phyloP scores from a whole-genome alignment of 2,797 vertebrate species.

The Ambastaia sidthimunki region DNA sequence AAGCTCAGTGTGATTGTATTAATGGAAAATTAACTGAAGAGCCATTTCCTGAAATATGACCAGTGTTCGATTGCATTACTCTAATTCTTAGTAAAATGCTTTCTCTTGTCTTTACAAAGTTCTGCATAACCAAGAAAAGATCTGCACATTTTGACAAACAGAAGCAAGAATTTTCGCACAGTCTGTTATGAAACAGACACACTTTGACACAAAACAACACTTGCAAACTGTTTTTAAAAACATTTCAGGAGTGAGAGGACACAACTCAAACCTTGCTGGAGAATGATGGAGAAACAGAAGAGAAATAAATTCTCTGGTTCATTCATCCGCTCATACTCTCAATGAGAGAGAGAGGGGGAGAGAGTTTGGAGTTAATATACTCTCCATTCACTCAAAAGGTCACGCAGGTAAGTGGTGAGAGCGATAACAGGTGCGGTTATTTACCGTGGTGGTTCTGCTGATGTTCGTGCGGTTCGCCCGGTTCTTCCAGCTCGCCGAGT shows the following conservation, averaged over 20 bases:
- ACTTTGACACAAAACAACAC: neutral
- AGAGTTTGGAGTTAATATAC: neutral
- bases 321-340: neutral
- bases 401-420: slow-evolving; percentile 12
- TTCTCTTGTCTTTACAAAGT: neutral
- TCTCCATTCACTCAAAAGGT: neutral
- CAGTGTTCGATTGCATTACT: neutral
- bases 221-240: too few species aligned
- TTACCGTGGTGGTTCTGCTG: slow-evolving; percentile 57
- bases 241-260: neutral
- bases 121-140: neutral
- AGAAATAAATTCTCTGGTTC: neutral
- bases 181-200: neutral
- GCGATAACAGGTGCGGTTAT: slow-evolving; percentile 35
- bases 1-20: slow-evolving; percentile 10
- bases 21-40: slow-evolving; percentile 40
- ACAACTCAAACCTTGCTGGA: neutral
- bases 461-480: slow-evolving; percentile 39
- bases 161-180: neutral
- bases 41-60: slow-evolving; percentile 39
- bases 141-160: neutral
- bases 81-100: slow-evolving; percentile 1
- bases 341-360: slow-evolving; percentile 1
- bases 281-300: neutral
- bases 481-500: slow-evolving; percentile 73